These are phyloP conservation scores for Onychomys torridus DNA, from an alignment of 2,797 vertebrate genomes.

Conservation along the genomic window DNA sequence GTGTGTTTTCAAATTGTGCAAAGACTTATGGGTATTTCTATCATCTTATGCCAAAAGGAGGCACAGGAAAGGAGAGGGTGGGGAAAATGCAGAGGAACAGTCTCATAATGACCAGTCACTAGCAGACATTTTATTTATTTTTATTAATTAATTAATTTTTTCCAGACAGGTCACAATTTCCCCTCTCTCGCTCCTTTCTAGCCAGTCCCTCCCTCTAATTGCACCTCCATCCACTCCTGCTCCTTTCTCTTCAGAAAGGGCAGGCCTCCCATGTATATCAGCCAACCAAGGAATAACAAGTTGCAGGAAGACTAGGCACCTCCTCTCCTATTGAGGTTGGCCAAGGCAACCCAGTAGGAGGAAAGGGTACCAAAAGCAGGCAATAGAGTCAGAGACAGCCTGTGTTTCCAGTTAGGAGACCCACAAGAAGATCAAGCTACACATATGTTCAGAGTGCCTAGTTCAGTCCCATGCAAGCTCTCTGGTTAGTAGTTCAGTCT, in stretches of 20 bases:
- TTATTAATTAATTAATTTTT: not conserved
- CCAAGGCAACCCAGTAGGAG: not conserved
- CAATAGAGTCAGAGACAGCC: not conserved
- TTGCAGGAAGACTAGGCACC: not conserved
- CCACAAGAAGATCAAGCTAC: not conserved
- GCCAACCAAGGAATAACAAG: not conserved
- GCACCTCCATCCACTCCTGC: not conserved
- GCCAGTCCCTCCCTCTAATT: not conserved
- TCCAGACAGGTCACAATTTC: not conserved
- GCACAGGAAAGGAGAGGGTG: not conserved
- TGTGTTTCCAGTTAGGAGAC: not conserved
- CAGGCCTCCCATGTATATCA: not conserved
- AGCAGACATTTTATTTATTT: not conserved
- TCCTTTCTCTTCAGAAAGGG: not conserved
- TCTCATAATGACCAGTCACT: not conserved
- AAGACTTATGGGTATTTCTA: slow-evolving; percentile 47
- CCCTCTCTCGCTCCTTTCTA: not conserved
- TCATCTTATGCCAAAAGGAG: slow-evolving; percentile 33
- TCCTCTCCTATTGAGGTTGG: not conserved
- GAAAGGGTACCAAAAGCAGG: not conserved
- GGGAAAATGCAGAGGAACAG: not conserved
- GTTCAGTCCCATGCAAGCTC: not conserved
- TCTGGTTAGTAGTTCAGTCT: not conserved
- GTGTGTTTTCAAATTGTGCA: slow-evolving; percentile 14
- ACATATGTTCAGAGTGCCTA: not conserved